A percentile compares a stretch with the other conserved stretches of the same genome.
phyloP scores from a whole-genome alignment of 2,113 vertebrate species.

The Mionectes macconnelli region DNA sequence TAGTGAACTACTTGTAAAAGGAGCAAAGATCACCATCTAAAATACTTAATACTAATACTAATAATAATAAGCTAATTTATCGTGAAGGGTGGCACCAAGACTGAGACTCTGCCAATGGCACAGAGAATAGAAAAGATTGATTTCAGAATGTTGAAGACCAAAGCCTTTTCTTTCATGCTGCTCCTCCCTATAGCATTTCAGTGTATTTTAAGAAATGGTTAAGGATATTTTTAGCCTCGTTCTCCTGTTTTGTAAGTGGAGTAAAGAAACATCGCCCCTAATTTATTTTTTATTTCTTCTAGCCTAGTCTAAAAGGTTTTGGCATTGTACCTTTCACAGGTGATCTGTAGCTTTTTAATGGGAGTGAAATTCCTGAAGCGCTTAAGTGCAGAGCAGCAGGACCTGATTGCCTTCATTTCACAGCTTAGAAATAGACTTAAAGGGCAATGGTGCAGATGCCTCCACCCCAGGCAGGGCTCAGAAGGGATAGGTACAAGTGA shows the following conservation, averaged over 20 bases:
- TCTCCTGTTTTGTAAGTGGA: background rate
- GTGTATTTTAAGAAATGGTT: background rate
- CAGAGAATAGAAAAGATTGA: background rate
- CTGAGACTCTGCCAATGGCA: background rate
- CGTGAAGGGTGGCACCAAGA: background rate
- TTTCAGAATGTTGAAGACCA: background rate
- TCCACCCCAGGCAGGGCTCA: background rate
- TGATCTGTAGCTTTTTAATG: background rate
- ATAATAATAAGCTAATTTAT: background rate
- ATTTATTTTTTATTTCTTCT: background rate
- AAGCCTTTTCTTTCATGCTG: background rate
- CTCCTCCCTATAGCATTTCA: background rate
- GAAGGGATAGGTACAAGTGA: slow-evolving; percentile 9
- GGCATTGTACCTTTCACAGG: background rate
- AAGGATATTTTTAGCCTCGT: background rate
- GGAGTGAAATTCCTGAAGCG: background rate
- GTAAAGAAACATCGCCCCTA: background rate
- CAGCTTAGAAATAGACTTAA: background rate
- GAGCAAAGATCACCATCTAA: background rate
- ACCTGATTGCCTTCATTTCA: background rate
- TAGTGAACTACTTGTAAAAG: background rate
- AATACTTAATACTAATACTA: background rate
- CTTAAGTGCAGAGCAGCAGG: background rate
- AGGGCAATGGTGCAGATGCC: background rate
- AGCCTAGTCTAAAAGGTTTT: background rate